phyloP scores from a whole-genome alignment of 2,113 vertebrate genomes.

The Grammomys surdaster region DNA sequence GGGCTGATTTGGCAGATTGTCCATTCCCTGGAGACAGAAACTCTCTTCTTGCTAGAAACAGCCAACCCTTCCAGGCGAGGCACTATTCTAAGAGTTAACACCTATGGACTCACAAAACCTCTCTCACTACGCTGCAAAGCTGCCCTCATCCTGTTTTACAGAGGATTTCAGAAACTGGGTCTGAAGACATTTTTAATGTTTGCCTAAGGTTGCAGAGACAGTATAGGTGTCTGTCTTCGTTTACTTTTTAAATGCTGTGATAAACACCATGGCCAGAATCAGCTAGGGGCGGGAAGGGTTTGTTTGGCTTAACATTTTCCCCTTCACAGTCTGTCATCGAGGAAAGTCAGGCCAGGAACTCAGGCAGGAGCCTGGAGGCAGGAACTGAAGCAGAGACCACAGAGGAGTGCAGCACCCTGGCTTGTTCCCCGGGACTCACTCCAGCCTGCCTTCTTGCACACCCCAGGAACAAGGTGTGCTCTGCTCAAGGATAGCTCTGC shows the following conservation, averaged over 20 bases:
- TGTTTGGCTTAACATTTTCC: not conserved
- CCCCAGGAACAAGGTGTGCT: not conserved
- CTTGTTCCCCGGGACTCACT: not conserved
- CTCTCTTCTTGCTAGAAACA: not conserved
- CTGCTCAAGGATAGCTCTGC: not conserved
- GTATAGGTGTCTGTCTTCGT: not conserved
- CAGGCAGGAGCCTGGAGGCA: not conserved
- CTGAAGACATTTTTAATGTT: not conserved
- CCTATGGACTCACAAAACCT: not conserved
- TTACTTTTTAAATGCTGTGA: not conserved
- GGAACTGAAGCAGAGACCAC: not conserved
- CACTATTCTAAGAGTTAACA: not conserved
- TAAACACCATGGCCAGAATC: not conserved
- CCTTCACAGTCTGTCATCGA: not conserved
- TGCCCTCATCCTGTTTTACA: not conserved
- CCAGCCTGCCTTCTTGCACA: not conserved
- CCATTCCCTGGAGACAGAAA: not conserved
- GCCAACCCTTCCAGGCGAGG: not conserved
- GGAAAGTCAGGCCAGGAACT: not conserved
- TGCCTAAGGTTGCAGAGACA: not conserved
- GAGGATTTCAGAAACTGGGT: not conserved
- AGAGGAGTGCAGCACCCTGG: not conserved
- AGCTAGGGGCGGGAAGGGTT: not conserved
- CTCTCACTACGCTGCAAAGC: accelerated
- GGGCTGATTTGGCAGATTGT: not conserved